phyloP scores from a whole-genome alignment of 2,113 vertebrate species.

The Zosterops lateralis region DNA sequence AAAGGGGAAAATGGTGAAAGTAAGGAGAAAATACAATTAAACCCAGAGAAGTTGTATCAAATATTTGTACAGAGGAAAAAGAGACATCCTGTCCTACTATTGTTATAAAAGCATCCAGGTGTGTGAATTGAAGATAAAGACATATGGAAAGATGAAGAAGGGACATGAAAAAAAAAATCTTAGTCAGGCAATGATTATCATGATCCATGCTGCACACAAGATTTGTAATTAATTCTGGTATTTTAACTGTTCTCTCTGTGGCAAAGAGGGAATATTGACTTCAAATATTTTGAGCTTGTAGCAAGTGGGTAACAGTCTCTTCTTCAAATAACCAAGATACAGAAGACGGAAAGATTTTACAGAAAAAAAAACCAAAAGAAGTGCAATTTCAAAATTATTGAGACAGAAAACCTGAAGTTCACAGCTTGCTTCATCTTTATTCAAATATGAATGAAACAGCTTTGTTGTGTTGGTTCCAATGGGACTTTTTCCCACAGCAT shows the following conservation, averaged over 20 bases:
- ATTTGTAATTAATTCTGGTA: neutral
- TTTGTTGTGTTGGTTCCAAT: neutral
- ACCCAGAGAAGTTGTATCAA: neutral
- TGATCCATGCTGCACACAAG: neutral
- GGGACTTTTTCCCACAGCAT: neutral
- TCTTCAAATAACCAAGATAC: neutral
- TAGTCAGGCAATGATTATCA: neutral
- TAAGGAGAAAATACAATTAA: neutral
- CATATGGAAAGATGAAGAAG: neutral
- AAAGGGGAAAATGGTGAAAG: neutral
- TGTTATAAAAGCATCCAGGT: neutral
- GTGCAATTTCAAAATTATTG: fast-evolving
- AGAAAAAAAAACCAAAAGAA: neutral
- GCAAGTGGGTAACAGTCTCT: neutral
- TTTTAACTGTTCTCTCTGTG: neutral
- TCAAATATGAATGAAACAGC: neutral
- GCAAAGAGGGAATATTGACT: neutral
- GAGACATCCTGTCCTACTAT: neutral
- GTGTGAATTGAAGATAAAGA: neutral
- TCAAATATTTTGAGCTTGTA: neutral
- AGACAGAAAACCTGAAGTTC: neutral
- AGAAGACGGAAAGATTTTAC: neutral
- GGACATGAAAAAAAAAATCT: neutral
- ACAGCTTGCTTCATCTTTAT: neutral
- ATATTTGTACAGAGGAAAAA: neutral